phyloP scores from a whole-genome alignment of 2,888 invertebrate species.

The Leistus spinibarbis region DNA sequence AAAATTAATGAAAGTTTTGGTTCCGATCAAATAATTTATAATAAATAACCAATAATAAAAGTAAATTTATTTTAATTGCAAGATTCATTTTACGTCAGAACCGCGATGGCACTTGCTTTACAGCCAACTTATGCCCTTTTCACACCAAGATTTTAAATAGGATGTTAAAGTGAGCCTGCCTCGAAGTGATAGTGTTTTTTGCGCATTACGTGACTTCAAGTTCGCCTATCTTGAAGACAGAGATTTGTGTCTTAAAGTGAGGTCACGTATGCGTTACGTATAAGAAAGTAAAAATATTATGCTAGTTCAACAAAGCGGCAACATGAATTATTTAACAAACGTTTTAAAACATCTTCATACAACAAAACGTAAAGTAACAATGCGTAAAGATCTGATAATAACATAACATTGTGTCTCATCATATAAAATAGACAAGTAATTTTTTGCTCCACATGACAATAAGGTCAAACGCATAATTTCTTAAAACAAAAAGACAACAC shows the following conservation, averaged over 20 bases:
- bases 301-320: background rate
- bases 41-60: background rate
- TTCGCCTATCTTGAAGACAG: too few species aligned
- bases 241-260: too few species aligned
- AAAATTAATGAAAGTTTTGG: background rate
- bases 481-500: background rate
- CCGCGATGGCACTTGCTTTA: too few species aligned
- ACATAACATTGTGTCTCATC: background rate
- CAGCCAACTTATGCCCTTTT: too few species aligned
- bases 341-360: background rate
- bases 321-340: background rate
- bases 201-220: too few species aligned
- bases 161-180: too few species aligned
- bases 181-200: too few species aligned
- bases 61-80: background rate
- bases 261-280: too few species aligned
- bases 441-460: conserved; percentile 33
- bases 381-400: conserved; percentile 1
- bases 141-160: too few species aligned
- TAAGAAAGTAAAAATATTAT: too few species aligned
- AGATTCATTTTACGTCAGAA: too few species aligned
- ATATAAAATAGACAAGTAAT: conserved; percentile 4
- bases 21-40: background rate
- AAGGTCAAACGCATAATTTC: conserved; percentile 32
- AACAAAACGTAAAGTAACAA: background rate